phyloP scores from a whole-genome alignment of 2,113 vertebrate species.

The Apistogramma diplotaenia region DNA sequence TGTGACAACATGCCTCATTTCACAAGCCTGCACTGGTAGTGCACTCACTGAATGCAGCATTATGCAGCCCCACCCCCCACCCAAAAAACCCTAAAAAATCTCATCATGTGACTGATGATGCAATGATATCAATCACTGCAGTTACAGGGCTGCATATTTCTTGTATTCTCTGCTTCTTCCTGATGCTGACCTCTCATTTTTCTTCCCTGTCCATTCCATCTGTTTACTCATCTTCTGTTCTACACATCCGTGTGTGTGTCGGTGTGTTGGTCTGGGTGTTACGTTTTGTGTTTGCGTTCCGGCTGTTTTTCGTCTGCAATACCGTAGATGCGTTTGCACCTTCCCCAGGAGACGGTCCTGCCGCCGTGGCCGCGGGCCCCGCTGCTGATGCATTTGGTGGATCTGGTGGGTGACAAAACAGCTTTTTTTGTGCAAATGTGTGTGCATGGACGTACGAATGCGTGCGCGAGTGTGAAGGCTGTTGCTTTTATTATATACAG shows the following conservation, averaged over 20 bases:
- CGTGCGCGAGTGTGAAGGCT: neutral
- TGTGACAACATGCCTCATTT: conserved; percentile 62
- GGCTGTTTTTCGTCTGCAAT: conserved; percentile 66
- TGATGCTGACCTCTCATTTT: conserved; percentile 69
- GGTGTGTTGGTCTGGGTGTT: conserved; percentile 66
- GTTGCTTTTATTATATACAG: conserved; percentile 33
- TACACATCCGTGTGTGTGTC: conserved; percentile 76
- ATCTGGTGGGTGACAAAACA: conserved; percentile 91
- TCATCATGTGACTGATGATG: neutral
- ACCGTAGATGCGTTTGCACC: conserved; percentile 96
- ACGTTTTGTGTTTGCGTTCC: conserved; percentile 79
- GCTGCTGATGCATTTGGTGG: conserved; percentile 97
- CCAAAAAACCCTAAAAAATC: conserved; percentile 7
- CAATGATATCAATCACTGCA: conserved; percentile 15
- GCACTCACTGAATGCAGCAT: conserved; percentile 66
- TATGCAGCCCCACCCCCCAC: conserved; percentile 67
- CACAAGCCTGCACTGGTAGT: conserved; percentile 36
- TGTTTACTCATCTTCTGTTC: conserved; percentile 65
- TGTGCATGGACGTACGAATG: neutral
- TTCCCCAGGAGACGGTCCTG: conserved; percentile 94
- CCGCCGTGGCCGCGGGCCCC: conserved; percentile 86
- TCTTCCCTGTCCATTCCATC: conserved; percentile 58
- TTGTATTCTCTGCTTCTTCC: conserved; percentile 72
- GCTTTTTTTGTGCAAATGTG: conserved; percentile 8
- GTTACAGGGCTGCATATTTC: conserved; percentile 67